Percentiles rank a stretch among this genome's conserved stretches.
phyloP scores from a whole-genome alignment of 2,113 vertebrate genomes.

The Caloenas nicobarica region DNA sequence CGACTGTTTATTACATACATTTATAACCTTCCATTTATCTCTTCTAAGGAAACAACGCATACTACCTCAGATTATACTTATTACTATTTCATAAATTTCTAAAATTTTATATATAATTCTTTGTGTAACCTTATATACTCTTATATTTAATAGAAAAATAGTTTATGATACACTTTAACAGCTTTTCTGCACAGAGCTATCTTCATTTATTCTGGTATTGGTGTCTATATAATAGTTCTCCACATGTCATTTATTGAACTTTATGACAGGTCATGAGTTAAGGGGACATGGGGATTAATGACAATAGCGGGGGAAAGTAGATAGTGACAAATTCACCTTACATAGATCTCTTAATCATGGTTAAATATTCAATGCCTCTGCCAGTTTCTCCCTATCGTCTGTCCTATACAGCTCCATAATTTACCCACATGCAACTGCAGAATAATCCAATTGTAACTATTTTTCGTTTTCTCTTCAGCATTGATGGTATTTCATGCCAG shows the following conservation, averaged over 20 bases:
- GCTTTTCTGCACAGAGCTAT: background rate
- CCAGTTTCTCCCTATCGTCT: background rate
- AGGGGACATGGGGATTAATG: constrained; percentile 11
- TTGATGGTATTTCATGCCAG: background rate
- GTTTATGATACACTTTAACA: constrained; percentile 12
- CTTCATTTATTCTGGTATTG: constrained; percentile 29
- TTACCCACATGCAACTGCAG: background rate
- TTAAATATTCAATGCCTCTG: constrained; percentile 19
- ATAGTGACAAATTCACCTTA: constrained; percentile 5
- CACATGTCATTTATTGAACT: background rate
- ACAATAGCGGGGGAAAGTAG: background rate
- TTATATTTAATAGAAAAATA: background rate
- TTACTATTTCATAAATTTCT: background rate
- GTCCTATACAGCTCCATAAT: background rate
- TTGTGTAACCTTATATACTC: background rate
- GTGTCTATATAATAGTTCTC: background rate
- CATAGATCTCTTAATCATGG: constrained; percentile 32
- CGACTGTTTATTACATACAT: background rate
- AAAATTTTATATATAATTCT: background rate
- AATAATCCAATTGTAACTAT: background rate
- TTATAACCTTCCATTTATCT: constrained; percentile 3
- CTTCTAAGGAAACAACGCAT: background rate
- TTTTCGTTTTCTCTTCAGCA: background rate
- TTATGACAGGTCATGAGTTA: constrained; percentile 5
- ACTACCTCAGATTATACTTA: background rate